A percentile compares a stretch with the other conserved stretches of the same genome.
Conservation (phyloP, 2,888 invertebrate species). For the Holacanthella duospinosa region DNA sequence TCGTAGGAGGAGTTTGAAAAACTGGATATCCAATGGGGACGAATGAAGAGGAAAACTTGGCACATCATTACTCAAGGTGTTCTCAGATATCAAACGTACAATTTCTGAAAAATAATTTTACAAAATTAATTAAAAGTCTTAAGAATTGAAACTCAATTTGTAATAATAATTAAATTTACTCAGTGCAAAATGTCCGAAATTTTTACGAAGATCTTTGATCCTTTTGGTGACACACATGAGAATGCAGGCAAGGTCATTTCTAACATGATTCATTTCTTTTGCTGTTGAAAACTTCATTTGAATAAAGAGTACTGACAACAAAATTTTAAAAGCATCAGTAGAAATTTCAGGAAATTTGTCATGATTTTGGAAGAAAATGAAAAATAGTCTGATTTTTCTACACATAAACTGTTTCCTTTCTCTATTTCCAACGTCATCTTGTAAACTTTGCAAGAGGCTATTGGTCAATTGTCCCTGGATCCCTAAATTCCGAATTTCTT, state of each 20-base stretch:
- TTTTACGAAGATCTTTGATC: neutral
- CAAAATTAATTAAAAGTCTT: no score
- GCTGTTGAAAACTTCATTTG: neutral
- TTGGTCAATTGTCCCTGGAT: neutral
- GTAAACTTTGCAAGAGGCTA: neutral
- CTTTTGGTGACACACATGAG: neutral
- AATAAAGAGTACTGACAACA: neutral
- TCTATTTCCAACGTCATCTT: neutral
- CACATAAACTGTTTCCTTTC: neutral
- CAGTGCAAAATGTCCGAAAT: neutral
- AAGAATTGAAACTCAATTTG: no score
- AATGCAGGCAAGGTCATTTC: neutral
- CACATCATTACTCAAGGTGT: neutral
- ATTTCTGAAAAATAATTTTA: neutral
- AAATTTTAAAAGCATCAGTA: neutral
- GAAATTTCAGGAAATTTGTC: neutral
- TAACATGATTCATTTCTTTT: neutral
- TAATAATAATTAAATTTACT: no score
- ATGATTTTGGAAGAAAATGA: neutral
- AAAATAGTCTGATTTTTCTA: neutral
- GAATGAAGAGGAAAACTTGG: conserved; percentile 19
- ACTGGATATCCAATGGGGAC: conserved; percentile 25
- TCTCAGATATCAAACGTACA: neutral
- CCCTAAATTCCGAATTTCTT: neutral
- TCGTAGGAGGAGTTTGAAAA: conserved; percentile 26